Conservation (phyloP, 2,888 invertebrate species). For the Drosophila meridiana region DNA sequence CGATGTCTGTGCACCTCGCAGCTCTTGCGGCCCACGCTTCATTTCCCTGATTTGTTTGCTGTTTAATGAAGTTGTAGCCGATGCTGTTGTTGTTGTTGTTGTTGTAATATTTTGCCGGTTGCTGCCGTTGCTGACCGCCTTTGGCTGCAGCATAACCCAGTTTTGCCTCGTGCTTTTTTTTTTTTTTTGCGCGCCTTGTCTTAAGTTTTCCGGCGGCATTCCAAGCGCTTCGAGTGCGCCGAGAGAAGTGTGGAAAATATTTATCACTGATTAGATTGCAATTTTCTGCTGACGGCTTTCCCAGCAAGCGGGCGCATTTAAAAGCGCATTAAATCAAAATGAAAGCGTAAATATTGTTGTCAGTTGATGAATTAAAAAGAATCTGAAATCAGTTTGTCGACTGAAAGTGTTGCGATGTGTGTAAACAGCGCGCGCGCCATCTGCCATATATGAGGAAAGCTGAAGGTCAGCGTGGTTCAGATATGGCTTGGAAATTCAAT, state of each 20-base stretch:
- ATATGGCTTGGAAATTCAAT: slow-evolving; percentile 30
- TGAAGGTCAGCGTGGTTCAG: slow-evolving; percentile 56
- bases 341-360: slow-evolving; percentile 74
- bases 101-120: slow-evolving; percentile 12
- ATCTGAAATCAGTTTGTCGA: slow-evolving; percentile 40
- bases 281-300: slow-evolving; percentile 48
- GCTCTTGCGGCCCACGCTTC: slow-evolving; percentile 40
- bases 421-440: slow-evolving; percentile 17
- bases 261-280: slow-evolving; percentile 74
- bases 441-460: slow-evolving; percentile 48
- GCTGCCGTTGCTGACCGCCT: slow-evolving; percentile 46
- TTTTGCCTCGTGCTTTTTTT: slow-evolving; percentile 17
- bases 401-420: slow-evolving; percentile 63
- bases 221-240: slow-evolving; percentile 25
- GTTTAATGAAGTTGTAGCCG: slow-evolving; percentile 36
- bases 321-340: slow-evolving; percentile 75
- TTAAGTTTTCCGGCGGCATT: slow-evolving; percentile 54
- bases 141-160: slow-evolving; percentile 53
- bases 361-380: slow-evolving; percentile 49
- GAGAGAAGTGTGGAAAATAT: slow-evolving; percentile 66
- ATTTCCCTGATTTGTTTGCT: slow-evolving; percentile 44
- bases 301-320: slow-evolving; percentile 53
- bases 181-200: slow-evolving; percentile 21
- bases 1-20: slow-evolving; percentile 3
- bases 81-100: slow-evolving; percentile 12